Conservation (phyloP, 2,888 invertebrate species). For the Diarsia mendica region DNA sequence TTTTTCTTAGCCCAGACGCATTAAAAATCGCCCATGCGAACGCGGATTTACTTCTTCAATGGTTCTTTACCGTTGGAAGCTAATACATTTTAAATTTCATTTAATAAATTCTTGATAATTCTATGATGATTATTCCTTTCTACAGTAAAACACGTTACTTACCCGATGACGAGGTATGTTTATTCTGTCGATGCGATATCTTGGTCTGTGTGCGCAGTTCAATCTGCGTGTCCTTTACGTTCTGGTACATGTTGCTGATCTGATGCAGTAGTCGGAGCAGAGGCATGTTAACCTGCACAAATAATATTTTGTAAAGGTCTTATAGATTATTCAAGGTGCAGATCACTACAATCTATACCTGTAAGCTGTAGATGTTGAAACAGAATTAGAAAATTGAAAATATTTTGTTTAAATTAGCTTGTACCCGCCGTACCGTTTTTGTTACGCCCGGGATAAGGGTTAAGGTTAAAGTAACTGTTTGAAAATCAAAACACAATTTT, state of each 20-base stretch:
- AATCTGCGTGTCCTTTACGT: constrained; percentile 97
- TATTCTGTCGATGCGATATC: constrained; percentile 81
- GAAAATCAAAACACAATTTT: no score
- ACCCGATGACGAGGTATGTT: constrained; percentile 85
- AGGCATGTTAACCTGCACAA: constrained; percentile 96
- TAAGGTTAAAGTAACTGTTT: no score
- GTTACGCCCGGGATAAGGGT: no score
- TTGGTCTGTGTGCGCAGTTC: constrained; percentile 93
- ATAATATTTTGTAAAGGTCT: background rate
- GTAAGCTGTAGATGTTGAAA: background rate
- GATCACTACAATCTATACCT: background rate
- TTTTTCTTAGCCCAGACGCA: background rate
- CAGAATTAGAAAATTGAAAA: background rate
- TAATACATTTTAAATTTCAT: background rate
- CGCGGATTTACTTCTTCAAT: background rate
- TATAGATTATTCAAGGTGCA: background rate
- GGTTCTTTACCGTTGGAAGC: background rate
- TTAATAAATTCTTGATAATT: background rate
- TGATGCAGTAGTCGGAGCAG: constrained; percentile 97
- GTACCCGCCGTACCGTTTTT: no score
- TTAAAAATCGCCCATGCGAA: background rate
- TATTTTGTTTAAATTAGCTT: no score
- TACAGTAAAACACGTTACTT: constrained; percentile 4
- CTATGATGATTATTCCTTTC: background rate
- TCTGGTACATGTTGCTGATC: constrained; percentile 99